Evolutionary conservation across 2,113 vertebrate species (phyloP).

Genomic region (Candoia aspera): DNA sequence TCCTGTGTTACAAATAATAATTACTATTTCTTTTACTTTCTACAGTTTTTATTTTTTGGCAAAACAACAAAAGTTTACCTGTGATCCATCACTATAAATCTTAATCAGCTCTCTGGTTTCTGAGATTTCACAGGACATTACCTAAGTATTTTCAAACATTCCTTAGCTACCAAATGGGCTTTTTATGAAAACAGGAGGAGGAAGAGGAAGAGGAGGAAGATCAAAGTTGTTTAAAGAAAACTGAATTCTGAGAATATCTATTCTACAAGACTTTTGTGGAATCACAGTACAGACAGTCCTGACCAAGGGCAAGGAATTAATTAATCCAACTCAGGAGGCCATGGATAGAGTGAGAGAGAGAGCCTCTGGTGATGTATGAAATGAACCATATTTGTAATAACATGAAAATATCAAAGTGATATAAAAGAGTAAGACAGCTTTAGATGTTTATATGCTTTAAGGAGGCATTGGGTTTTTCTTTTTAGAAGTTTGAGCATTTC

Average conservation of each 20-base stretch:
- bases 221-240: not conserved
- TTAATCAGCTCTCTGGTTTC: not conserved
- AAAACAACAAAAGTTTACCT: not conserved
- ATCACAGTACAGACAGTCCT: not conserved
- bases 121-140: not conserved
- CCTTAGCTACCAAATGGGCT: not conserved
- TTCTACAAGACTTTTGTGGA: not conserved
- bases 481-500: conserved; percentile 64
- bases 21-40: not conserved
- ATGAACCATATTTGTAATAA: not conserved
- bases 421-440: conserved; percentile 51
- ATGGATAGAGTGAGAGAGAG: too few relatives aligned
- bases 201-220: not conserved
- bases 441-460: conserved; percentile 57
- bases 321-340: not conserved
- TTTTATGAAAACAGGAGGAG: not conserved
- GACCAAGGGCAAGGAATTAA: not conserved
- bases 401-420: not conserved
- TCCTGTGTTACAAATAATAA: not conserved
- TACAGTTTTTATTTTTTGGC: not conserved
- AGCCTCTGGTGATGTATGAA: not conserved
- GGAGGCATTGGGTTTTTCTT: conserved; percentile 51
- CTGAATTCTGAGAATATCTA: not conserved
- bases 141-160: not conserved
- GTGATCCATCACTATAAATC: not conserved